Percentiles rank a stretch among this genome's conserved stretches.
Evolutionary conservation across 2,888 invertebrate genomes (phyloP).

Genomic region (Palloptera scutellata): DNA sequence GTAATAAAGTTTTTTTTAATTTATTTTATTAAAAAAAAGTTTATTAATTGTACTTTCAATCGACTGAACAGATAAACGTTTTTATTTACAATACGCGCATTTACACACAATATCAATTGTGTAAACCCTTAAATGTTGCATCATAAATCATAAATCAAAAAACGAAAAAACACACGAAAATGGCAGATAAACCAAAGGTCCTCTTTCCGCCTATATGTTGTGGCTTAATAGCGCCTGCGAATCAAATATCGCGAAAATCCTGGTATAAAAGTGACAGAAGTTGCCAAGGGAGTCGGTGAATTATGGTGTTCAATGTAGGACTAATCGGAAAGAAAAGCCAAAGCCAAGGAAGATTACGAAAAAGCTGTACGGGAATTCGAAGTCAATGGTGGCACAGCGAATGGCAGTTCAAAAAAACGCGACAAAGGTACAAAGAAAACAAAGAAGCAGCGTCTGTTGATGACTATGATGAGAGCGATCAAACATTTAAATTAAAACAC

Average conservation of each 20-base stretch:
- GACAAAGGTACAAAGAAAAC: conserved; percentile 64
- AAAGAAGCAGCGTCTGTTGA: conserved; percentile 74
- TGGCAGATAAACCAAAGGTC: conserved; percentile 90
- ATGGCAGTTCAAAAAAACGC: conserved; percentile 66
- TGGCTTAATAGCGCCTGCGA: conserved; percentile 91
- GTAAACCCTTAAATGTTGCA: too few relatives aligned
- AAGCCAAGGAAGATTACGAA: conserved; percentile 88
- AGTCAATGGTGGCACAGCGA: conserved; percentile 73
- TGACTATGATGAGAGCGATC: conserved; percentile 72
- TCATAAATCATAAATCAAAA: too few relatives aligned
- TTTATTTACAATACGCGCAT: background rate
- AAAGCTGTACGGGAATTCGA: conserved; percentile 90
- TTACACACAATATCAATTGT: background rate
- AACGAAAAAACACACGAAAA: conserved; percentile 65
- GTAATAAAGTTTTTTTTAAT: too few relatives aligned
- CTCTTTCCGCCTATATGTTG: conserved; percentile 90
- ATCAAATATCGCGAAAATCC: conserved; percentile 84
- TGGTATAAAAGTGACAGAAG: conserved; percentile 87
- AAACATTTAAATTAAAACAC: conserved; percentile 49
- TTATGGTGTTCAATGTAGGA: conserved; percentile 89
- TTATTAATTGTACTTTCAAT: too few relatives aligned
- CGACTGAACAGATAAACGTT: too few relatives aligned
- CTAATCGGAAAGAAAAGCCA: conserved; percentile 84
- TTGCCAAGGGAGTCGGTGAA: conserved; percentile 93
- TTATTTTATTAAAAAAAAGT: too few relatives aligned